phyloP scores from a whole-genome alignment of 1,140 invertebrate genomes.

The Kradibia gibbosae region DNA sequence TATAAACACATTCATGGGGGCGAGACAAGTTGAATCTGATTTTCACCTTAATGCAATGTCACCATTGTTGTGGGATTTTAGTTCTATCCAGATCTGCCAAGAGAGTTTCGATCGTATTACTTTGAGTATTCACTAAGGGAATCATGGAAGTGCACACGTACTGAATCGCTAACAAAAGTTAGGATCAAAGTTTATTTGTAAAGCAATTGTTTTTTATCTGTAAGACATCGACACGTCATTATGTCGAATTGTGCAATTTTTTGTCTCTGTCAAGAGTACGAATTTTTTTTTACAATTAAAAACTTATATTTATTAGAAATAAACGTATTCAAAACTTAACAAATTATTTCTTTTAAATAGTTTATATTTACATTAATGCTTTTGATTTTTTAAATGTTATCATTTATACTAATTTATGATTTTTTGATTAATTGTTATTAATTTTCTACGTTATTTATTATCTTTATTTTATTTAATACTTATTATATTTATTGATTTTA shows the following conservation, averaged over 20 bases:
- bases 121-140: conserved; percentile 31
- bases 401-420: too few relatives aligned
- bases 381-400: too few relatives aligned
- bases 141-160: conserved; percentile 19
- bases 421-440: too few relatives aligned
- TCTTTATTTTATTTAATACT: too few relatives aligned
- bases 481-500: too few relatives aligned
- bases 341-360: too few relatives aligned
- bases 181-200: conserved; percentile 9
- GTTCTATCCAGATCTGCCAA: conserved; percentile 7
- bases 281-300: too few relatives aligned
- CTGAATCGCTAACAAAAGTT: conserved; percentile 29
- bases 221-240: background rate
- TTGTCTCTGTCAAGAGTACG: too few relatives aligned
- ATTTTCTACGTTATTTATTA: too few relatives aligned
- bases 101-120: background rate
- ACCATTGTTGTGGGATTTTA: conserved; percentile 8
- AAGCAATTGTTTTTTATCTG: conserved; percentile 11
- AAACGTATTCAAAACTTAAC: background rate
- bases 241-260: conserved; percentile 27
- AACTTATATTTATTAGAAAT: too few relatives aligned
- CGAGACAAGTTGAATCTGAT: conserved; percentile 1
- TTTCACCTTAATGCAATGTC: background rate
- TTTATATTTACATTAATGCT: too few relatives aligned
- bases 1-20: background rate